A percentile compares a stretch with the other conserved stretches of the same genome.
Conservation (phyloP, 1,140 invertebrate species). For the Hermetia illucens region DNA sequence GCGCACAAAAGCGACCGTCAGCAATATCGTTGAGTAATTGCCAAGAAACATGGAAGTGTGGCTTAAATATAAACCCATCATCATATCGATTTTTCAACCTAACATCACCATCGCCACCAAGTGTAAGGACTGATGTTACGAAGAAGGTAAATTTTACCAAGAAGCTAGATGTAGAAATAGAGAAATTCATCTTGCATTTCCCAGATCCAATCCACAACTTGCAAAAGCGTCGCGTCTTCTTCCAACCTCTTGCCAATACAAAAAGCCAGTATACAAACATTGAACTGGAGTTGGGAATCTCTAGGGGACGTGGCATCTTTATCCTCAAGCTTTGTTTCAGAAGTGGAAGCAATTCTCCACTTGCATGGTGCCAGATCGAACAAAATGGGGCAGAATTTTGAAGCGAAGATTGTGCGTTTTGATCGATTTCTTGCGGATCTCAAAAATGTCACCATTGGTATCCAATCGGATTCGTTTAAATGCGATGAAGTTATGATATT, state of each 20-base stretch:
- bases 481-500: constrained; percentile 7
- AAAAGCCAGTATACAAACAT: constrained; percentile 4
- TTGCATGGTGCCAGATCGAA: neutral
- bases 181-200: no score
- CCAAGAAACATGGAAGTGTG: no score
- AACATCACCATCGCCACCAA: no score
- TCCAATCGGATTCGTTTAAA: constrained; percentile 34
- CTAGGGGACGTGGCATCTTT: constrained; percentile 4
- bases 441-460: constrained; percentile 28
- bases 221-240: neutral
- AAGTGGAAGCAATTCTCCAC: neutral
- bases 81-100: no score
- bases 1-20: no score
- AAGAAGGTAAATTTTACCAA: no score
- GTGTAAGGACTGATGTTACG: no score
- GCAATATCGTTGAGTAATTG: no score
- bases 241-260: constrained; percentile 1
- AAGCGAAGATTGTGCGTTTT: constrained; percentile 15
- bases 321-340: constrained; percentile 1
- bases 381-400: neutral
- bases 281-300: neutral
- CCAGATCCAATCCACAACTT: no score
- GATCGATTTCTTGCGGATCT: constrained; percentile 28
- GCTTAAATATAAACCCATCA: no score
- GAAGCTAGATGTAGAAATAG: no score